Evolutionary conservation across 1,140 invertebrate species (phyloP), one percentile per base, ranked within the genome.

Genomic region (Eueides isabella): DNA sequence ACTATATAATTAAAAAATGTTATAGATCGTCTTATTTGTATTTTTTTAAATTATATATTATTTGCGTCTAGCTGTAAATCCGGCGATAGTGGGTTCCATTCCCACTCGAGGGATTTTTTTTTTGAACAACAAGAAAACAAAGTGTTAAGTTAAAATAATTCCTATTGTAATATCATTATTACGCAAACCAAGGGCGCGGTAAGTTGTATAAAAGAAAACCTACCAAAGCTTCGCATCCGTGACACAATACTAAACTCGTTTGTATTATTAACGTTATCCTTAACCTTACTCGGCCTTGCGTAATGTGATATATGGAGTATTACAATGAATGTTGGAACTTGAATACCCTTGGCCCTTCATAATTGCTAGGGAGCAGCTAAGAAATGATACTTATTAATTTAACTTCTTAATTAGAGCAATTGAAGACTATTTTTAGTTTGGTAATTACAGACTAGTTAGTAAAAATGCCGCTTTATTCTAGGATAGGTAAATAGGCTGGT

Each of bases 231-330:
- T n/a, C 16, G 11, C 28, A 14, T 31, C 28, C 61, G 23, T 61
- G 61, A 63, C 61, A 31, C 61, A 63, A 4, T 63, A 63, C 61
- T 63, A 31, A 63, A 63, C 61, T 30, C 2, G 61, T 63, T 63
- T 63, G 26, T 14, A 63, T 63, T 63, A 63, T 63, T 63, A 14
- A 29, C 26, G 61, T 30, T 63, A 63, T 63, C 61, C 61, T 63
- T 31, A 63, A 63, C 61, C 61, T 63, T 63, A 63, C 14, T 16
- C 29, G 61, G 61, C 61, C 61, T 63, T 67, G 35, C 26, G 41
- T 67, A 67, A 67, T 44, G 26, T 67, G 26, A 44, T 67, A 44
- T 63, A n/a, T 63, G 30, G 29, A 63, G 28, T 16, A 63, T 63
- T 31, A 30, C 61, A 63, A 63, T 63, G 61, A 7, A 63, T 29